Conservation (phyloP, 1,140 invertebrate genomes). For the Archivesica marissinica region DNA sequence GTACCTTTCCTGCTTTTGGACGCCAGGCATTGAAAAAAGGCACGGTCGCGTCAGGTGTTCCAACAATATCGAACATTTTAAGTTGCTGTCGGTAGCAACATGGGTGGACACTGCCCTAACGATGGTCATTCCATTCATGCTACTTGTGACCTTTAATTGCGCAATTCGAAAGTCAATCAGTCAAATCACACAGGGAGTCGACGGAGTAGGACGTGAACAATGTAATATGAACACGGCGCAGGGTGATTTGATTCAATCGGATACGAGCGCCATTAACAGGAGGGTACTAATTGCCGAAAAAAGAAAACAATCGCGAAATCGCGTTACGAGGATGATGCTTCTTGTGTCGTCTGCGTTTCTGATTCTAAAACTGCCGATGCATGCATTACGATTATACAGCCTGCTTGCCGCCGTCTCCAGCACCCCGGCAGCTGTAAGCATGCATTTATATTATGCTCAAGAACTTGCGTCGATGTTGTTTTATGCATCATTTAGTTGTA, state of each 20-base stretch:
- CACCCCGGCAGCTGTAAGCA: too few relatives aligned
- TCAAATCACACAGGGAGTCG: not conserved
- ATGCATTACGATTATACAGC: constrained; percentile 74
- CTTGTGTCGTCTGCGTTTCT: constrained; percentile 92
- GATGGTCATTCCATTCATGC: constrained; percentile 84
- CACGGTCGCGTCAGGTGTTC: not conserved
- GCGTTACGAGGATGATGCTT: constrained; percentile 91
- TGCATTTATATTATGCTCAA: too few relatives aligned
- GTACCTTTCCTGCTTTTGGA: constrained; percentile 63
- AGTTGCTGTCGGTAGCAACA: constrained; percentile 85
- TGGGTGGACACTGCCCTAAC: constrained; percentile 86
- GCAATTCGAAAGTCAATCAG: not conserved
- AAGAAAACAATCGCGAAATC: constrained; percentile 83
- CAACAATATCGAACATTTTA: constrained; percentile 14
- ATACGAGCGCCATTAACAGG: not conserved
- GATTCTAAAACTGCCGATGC: constrained; percentile 88
- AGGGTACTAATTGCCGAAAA: constrained; percentile 70
- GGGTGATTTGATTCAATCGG: not conserved
- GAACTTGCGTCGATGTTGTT: too few relatives aligned
- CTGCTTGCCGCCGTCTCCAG: constrained; percentile 68
- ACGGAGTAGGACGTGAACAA: not conserved
- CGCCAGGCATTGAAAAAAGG: constrained; percentile 18
- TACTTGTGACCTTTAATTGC: constrained; percentile 86
- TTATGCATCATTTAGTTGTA: too few relatives aligned
- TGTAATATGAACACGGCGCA: not conserved